Base-by-base conservation (phyloP, 2,888 invertebrate genomes). In the Orchesellides sinensis region DNA sequence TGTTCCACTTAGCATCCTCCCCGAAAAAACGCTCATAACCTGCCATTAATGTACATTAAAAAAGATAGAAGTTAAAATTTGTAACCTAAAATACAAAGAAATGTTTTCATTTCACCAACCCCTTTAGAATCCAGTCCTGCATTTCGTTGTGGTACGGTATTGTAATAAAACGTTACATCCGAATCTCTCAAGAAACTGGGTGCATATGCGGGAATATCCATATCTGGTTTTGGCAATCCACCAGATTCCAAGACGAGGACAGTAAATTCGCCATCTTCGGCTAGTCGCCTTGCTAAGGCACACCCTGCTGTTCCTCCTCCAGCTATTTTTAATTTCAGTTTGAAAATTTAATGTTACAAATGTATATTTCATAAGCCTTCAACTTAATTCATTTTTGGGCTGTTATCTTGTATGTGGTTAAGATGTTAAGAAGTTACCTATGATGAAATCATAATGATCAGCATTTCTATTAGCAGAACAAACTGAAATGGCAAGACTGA, bases 211-310 rank as follows among this genome's bases (percentile, higher is more conserved):
- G 66, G 66, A 77, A 77, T 27, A 1, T 66, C 45, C 27, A 66
- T 35, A 5, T 32, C 40, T 5, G 8, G 29, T 12, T 49, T 47
- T 3, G 79, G 72, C 0, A 4, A 10, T 1, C 56, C 72, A 1
- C 79, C 79, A 27, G 63, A 19, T 54, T 79, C 79, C 12, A 77
- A 5, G 2, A 77, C 21, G 1, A 77, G 45, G 6, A 77, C 75
- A n/a, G 40, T 45, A 21, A 45, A 32, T 21, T 56, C 17, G 14
- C 68, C 35, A 45, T 17, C 21, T 54, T 77, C 66, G 4, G 66
- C 40, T 0, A 77, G 56, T 14, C 75, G 17, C 10, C 68, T 23
- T 0, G 75, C 68, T 6, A 77, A 19, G 0, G 56, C 75, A 4
- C 21, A 21, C 1, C 75, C 75, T 6, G 19, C 45, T 0, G 68